Percentiles rank a stretch among this genome's conserved stretches.
These are phyloP conservation scores for Drosophila navojoa DNA, from an alignment of 1,140 invertebrate genomes.

Conservation along the genomic window DNA sequence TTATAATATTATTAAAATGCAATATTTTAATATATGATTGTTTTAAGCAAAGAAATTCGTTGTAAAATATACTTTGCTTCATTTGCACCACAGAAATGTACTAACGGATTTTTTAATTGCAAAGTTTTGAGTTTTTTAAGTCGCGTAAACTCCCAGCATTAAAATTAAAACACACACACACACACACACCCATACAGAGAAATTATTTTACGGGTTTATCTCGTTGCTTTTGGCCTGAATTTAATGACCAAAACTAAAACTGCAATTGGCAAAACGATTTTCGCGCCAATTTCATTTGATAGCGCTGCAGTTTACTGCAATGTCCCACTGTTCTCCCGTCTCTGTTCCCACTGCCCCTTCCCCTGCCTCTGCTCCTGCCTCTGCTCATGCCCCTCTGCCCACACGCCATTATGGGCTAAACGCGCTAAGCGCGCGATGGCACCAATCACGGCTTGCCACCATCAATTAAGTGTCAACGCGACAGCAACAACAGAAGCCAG, in stretches of 20 bases:
- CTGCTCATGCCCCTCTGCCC: not conserved
- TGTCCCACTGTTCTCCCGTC: not conserved
- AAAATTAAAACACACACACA: slow-evolving; percentile 1
- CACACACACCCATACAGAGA: not conserved
- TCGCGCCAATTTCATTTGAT: slow-evolving; percentile 79
- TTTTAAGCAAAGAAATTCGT: not conserved
- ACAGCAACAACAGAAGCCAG: slow-evolving; percentile 47
- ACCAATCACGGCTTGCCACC: slow-evolving; percentile 80
- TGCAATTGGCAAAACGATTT: slow-evolving; percentile 79
- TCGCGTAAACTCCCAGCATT: too few species aligned
- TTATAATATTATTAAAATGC: too few species aligned
- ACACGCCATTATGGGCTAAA: slow-evolving; percentile 19
- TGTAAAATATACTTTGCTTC: not conserved
- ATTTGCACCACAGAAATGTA: slow-evolving; percentile 1
- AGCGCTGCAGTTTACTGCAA: slow-evolving; percentile 46
- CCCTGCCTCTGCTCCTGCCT: too few species aligned
- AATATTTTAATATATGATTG: too few species aligned
- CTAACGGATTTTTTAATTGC: slow-evolving; percentile 43
- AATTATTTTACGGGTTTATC: slow-evolving; percentile 31
- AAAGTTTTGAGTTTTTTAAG: not conserved
- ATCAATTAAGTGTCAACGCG: slow-evolving; percentile 80
- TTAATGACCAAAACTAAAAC: slow-evolving; percentile 72
- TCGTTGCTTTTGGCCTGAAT: slow-evolving; percentile 32
- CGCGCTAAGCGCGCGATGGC: slow-evolving; percentile 53
- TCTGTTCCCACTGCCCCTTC: not conserved